These are phyloP conservation scores for Pithys albifrons DNA, from an alignment of 2,113 vertebrate species.

Conservation along the genomic window DNA sequence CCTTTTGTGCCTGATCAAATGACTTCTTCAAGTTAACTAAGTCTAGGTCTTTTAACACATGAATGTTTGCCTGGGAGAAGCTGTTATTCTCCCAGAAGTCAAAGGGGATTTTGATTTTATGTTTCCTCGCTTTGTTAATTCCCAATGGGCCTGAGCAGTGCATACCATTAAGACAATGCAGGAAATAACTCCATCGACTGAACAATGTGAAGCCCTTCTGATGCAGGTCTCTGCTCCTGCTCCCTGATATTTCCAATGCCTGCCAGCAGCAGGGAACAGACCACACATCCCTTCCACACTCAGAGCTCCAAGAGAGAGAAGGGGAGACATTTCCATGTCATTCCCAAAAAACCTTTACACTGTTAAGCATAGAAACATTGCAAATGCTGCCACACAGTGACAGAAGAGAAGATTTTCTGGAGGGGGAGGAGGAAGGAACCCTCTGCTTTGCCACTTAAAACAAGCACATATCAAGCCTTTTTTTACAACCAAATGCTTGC, in stretches of 20 bases:
- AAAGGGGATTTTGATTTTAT: accelerated
- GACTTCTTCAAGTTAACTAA: background rate
- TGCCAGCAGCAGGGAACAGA: background rate
- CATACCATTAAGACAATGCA: background rate
- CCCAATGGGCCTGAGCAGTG: background rate
- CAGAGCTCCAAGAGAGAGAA: background rate
- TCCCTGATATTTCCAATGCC: background rate
- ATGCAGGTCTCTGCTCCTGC: background rate
- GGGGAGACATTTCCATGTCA: background rate
- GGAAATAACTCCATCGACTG: background rate
- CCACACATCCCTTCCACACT: background rate
- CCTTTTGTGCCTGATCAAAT: background rate
- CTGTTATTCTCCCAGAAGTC: background rate
- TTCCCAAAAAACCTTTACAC: background rate
- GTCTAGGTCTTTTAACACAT: background rate
- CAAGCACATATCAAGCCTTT: background rate
- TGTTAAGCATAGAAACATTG: background rate
- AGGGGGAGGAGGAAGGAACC: no score
- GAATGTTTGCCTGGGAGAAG: background rate
- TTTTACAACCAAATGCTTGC: background rate
- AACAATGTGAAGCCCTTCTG: background rate
- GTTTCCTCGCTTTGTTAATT: background rate
- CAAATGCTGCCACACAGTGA: background rate
- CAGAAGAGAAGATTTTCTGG: background rate
- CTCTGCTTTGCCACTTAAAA: background rate